Base-by-base conservation (phyloP, 1,140 invertebrate species). In the Aphelinus atriplicis region DNA sequence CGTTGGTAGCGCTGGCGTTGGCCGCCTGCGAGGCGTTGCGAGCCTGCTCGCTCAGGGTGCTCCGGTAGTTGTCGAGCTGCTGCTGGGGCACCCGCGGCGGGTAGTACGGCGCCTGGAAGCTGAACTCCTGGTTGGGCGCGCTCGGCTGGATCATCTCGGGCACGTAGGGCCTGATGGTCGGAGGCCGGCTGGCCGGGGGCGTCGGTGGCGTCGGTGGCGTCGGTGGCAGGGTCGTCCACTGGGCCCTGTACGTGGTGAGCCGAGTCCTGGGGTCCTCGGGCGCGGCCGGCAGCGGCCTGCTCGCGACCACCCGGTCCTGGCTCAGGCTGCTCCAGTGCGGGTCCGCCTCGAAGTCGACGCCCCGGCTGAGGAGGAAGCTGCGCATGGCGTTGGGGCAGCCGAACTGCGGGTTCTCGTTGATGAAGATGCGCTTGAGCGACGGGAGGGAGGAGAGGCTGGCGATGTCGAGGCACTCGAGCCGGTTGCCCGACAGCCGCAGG, bases 401-500 rank as follows among this genome's bases (percentile, higher is more conserved):
- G 57, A 87, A 87, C 0, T 84, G 75, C 0, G 84, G 78, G 74
- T 87, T 87, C 10, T 86, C 82, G 2, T 73, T 82, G 3, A 87
- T 6, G 46, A 84, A 85, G 0, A 87, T 80, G n/a, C 84, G 69
- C 48, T 81, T 82, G 3, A 87, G 77, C n/a, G 81, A 77, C 2
- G 42, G 47, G 3, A 87, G 46, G 0, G 79, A 64, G 3, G 82
- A 75, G 71, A 87, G 78, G 1, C 77, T 82, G 0, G 79, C 78
- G 0, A 86, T 53, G n/a, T 85, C 85, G 3, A 87, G 43, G 7
- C 87, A 88, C 56, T 82, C 67, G 2, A 88, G 67, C 7, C 64
- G 80, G 71, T 88, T 87, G 3, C 86, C 86, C 2, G 87, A 86
- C 3, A 88, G 70, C 9, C 86, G 71, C 1, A 88, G 55, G n/a